Conservation (phyloP, 1,140 invertebrate species). For the Trypoxylus dichotomus region DNA sequence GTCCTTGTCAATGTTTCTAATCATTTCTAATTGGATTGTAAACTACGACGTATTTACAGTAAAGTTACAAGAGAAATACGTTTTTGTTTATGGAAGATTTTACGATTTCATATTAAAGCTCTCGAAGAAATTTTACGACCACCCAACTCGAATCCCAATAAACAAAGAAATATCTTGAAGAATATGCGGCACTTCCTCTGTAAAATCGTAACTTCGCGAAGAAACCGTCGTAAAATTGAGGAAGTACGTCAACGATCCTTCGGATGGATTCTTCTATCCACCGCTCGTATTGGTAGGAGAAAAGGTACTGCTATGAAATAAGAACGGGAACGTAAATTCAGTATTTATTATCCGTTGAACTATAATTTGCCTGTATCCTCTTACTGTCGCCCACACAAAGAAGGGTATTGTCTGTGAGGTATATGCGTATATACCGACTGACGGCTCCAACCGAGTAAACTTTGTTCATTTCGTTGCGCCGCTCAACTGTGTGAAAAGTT, state of each 20-base stretch:
- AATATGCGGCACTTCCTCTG: not conserved
- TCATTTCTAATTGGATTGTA: not conserved
- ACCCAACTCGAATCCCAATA: not conserved
- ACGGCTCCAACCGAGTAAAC: not conserved
- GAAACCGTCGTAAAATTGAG: not conserved
- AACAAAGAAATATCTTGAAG: not conserved
- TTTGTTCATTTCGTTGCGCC: not conserved
- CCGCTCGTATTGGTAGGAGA: no score
- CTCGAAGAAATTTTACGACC: not conserved
- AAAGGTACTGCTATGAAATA: no score
- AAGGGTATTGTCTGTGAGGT: not conserved
- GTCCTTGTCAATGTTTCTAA: not conserved
- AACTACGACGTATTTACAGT: not conserved
- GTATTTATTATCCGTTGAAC: not conserved
- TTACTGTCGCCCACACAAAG: not conserved
- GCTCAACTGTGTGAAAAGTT: not conserved
- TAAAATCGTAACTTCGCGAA: not conserved
- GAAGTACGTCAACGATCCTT: not conserved
- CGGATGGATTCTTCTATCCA: not conserved
- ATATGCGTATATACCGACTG: not conserved
- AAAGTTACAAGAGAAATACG: not conserved
- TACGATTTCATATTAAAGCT: not conserved
- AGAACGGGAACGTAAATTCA: not conserved
- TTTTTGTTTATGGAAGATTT: not conserved
- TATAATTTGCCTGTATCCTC: slow-evolving; percentile 7